phyloP scores from a whole-genome alignment of 1,140 invertebrate genomes.

The Neodiprion virginianus region DNA sequence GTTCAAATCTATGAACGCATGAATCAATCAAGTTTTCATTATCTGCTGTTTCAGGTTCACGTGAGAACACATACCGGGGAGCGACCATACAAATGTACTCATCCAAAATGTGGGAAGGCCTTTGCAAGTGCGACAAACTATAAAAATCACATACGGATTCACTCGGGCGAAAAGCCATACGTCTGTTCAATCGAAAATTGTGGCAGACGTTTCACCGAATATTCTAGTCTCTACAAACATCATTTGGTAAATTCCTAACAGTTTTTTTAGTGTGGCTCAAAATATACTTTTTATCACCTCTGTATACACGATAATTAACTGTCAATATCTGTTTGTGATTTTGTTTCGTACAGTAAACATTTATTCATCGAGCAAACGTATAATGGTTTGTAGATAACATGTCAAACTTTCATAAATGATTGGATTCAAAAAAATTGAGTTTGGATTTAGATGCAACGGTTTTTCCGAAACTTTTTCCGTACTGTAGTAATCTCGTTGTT shows the following conservation, averaged over 20 bases:
- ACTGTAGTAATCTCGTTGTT: too few species aligned
- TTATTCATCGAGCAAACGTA: not conserved
- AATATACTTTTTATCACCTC: too few species aligned
- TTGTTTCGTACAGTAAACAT: not conserved
- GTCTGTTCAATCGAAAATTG: conserved; percentile 69
- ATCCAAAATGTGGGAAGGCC: conserved; percentile 66
- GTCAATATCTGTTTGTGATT: too few species aligned
- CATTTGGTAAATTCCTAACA: conserved; percentile 61
- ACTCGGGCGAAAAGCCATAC: conserved; percentile 68
- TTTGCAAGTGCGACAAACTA: conserved; percentile 77
- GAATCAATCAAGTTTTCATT: not conserved
- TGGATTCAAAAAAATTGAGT: too few species aligned
- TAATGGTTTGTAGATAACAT: too few species aligned
- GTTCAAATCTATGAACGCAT: too few species aligned
- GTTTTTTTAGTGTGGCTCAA: too few species aligned
- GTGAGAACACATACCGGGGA: conserved; percentile 70
- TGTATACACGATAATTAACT: too few species aligned
- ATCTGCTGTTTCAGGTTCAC: conserved; percentile 49
- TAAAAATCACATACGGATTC: conserved; percentile 71
- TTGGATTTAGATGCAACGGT: too few species aligned
- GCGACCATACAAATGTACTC: conserved; percentile 69
- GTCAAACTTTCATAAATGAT: too few species aligned
- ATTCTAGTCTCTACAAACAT: conserved; percentile 79
- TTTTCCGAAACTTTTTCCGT: too few species aligned
- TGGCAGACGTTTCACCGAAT: conserved; percentile 76